Conservation (phyloP, 2,888 invertebrate genomes). For the Lycophotia porphyrea region DNA sequence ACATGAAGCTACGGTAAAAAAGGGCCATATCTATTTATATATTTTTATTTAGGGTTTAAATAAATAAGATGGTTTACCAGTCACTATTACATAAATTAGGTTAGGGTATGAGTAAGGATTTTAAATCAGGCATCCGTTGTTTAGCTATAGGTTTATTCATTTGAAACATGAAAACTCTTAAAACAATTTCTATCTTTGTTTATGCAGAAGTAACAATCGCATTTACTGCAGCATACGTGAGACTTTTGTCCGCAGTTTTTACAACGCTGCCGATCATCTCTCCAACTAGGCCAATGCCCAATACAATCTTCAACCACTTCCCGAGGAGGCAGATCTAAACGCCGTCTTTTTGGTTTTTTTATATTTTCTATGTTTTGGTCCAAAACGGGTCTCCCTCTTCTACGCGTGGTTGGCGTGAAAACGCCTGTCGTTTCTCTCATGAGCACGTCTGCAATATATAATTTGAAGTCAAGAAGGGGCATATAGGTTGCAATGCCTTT, state of each 20-base stretch:
- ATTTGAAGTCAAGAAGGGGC: conserved; percentile 14
- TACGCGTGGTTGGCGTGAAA: neutral
- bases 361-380: neutral
- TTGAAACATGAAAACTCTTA: conserved; percentile 10
- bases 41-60: too few species aligned
- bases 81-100: neutral
- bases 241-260: conserved; percentile 7
- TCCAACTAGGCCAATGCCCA: neutral
- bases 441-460: conserved; percentile 6
- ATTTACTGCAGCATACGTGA: neutral
- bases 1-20: too few species aligned
- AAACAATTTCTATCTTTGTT: neutral
- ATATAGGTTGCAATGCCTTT: neutral
- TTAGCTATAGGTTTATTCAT: neutral
- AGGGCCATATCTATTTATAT: too few species aligned
- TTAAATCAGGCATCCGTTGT: too few species aligned
- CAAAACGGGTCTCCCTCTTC: neutral
- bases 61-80: too few species aligned
- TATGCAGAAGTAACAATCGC: neutral
- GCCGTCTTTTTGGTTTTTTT: neutral
- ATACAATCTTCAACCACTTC: neutral
- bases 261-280: neutral
- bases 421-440: conserved; percentile 4
- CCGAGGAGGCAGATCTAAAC: neutral
- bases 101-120: too few species aligned